Conservation (phyloP, 1,140 invertebrate species). For the Drosophila setifemur region DNA sequence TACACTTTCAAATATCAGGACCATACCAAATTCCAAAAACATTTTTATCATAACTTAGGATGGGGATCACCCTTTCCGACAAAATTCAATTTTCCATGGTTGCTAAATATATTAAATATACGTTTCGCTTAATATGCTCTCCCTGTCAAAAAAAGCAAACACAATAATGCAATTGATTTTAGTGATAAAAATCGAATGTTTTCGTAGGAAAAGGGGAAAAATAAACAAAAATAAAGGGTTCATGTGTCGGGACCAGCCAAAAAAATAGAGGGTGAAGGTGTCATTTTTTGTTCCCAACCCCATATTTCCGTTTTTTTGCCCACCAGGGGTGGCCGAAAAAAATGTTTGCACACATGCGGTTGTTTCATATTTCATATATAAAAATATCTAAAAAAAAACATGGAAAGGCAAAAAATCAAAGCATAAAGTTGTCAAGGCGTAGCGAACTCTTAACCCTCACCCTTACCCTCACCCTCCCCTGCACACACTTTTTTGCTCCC, state of each 20-base stretch:
- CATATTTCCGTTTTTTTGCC: constrained; percentile 2
- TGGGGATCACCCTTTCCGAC: constrained; percentile 24
- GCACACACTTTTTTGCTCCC: neutral
- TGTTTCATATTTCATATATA: constrained; percentile 76
- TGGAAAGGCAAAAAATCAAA: constrained; percentile 68
- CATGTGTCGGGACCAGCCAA: constrained; percentile 28
- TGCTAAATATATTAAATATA: constrained; percentile 47
- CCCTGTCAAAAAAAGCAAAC: constrained; percentile 48
- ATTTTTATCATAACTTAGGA: constrained; percentile 14
- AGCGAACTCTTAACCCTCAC: constrained; percentile 54
- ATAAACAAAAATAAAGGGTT: constrained; percentile 55
- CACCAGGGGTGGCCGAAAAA: constrained; percentile 18
- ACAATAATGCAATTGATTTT: constrained; percentile 80
- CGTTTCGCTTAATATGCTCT: constrained; percentile 23
- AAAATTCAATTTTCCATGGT: constrained; percentile 72
- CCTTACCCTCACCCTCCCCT: neutral
- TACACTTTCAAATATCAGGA: neutral
- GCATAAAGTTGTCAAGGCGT: constrained; percentile 78
- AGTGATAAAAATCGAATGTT: constrained; percentile 78
- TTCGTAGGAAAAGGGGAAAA: constrained; percentile 48
- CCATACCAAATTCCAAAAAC: neutral
- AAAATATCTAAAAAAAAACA: constrained; percentile 41
- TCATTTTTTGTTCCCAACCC: constrained; percentile 2
- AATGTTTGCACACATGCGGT: constrained; percentile 80
- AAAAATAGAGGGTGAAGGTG: constrained; percentile 25